Conservation (phyloP, 2,797 vertebrate genomes). For the Todus mexicanus region DNA sequence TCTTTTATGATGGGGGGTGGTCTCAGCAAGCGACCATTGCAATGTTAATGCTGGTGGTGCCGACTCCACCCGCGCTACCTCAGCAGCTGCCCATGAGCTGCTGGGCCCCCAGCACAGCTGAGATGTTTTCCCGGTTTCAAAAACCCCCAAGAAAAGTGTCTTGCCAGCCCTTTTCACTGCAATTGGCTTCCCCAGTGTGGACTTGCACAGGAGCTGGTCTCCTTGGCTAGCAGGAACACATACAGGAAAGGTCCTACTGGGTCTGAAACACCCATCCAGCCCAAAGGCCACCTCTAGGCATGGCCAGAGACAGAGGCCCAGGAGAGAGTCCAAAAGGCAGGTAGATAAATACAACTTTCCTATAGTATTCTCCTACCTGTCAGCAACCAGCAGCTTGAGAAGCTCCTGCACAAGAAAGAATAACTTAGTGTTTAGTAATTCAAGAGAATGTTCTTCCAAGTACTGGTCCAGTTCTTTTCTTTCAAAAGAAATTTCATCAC, state of each 20-base stretch:
- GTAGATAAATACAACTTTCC: background rate
- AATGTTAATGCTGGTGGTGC: no score
- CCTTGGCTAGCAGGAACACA: background rate
- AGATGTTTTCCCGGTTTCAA: no score
- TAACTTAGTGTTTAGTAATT: background rate
- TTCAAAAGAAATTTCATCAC: background rate
- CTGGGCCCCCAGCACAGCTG: no score
- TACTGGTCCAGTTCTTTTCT: background rate
- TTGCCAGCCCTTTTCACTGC: no score
- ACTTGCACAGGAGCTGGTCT: no score
- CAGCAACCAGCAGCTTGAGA: background rate
- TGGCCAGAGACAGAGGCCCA: background rate
- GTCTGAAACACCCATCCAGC: background rate
- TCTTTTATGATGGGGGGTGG: no score
- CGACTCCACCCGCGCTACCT: no score
- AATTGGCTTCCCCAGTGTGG: no score
- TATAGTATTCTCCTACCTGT: background rate
- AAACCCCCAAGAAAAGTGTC: no score
- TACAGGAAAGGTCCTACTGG: background rate
- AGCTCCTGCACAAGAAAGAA: background rate
- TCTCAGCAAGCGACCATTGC: no score
- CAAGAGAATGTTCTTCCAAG: background rate
- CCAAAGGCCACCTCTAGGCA: background rate
- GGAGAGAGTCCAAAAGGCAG: background rate
- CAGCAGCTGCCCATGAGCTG: no score